Percentiles rank a stretch among this genome's conserved stretches.
Conservation (phyloP, 2,888 invertebrate genomes). For the Amphipoea lucens region DNA sequence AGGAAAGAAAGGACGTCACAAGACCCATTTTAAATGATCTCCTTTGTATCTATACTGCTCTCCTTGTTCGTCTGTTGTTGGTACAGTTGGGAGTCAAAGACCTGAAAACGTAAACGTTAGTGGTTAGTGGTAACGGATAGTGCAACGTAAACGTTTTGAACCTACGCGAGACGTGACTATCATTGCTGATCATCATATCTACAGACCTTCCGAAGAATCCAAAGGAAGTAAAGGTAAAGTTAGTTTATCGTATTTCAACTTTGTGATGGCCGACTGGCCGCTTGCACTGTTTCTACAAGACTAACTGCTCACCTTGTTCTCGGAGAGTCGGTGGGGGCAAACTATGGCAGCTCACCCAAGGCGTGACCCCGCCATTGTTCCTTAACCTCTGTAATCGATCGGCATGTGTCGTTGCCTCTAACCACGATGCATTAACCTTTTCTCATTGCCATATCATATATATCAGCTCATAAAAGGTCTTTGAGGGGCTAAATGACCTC, state of each 20-base stretch:
- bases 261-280: background rate
- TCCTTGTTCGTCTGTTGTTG: too few species aligned
- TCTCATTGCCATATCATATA: background rate
- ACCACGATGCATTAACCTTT: slow-evolving; percentile 8
- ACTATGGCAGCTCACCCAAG: slow-evolving; percentile 7
- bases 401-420: slow-evolving; percentile 20
- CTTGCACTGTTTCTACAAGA: background rate
- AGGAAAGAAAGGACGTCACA: background rate
- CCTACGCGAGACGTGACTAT: background rate
- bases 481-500: too few species aligned
- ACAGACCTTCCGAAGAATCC: background rate
- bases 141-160: background rate
- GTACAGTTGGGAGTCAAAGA: background rate
- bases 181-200: background rate
- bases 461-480: background rate
- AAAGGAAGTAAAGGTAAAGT: background rate
- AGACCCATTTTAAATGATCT: background rate
- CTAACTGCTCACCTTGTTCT: slow-evolving; percentile 13
- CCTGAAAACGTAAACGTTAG: background rate
- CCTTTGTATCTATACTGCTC: background rate
- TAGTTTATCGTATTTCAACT: background rate
- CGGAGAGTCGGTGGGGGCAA: slow-evolving; percentile 6
- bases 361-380: slow-evolving; percentile 35
- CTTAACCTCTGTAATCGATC: slow-evolving; percentile 49
- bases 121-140: too few species aligned